phyloP scores from a whole-genome alignment of 2,797 vertebrate genomes.

The Oreochromis mossambicus region DNA sequence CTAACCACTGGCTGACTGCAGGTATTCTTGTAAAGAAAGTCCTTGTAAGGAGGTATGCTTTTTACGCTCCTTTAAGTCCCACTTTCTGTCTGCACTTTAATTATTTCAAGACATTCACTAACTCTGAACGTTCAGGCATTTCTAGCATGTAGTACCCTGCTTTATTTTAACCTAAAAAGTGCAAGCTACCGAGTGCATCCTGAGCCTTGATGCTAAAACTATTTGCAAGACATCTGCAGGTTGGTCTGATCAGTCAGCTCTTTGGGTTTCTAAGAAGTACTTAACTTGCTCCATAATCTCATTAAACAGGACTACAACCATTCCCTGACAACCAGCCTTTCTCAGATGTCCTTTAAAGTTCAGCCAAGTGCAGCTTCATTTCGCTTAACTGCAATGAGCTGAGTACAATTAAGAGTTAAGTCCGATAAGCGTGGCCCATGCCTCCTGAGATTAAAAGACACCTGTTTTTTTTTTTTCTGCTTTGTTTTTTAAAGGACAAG shows the following conservation, averaged over 20 bases:
- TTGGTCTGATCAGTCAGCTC: not conserved
- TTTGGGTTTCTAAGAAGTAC: not conserved
- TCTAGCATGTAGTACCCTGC: not conserved
- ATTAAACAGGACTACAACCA: conserved; percentile 30
- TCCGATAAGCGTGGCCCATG: not conserved
- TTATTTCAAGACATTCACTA: conserved; percentile 9
- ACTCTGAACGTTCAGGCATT: not conserved
- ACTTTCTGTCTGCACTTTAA: not conserved
- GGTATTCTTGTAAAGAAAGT: conserved; percentile 17
- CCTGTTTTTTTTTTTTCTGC: not conserved
- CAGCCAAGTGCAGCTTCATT: conserved; percentile 4
- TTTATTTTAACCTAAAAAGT: not conserved
- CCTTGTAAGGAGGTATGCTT: not conserved
- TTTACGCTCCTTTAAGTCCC: not conserved
- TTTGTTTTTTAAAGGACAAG: not conserved
- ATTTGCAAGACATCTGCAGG: not conserved
- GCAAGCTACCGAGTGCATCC: not conserved
- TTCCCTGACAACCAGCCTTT: conserved; percentile 25
- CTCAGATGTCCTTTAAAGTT: conserved; percentile 31
- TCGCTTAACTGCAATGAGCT: not conserved
- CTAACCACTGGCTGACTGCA: conserved; percentile 19
- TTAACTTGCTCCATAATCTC: conserved; percentile 15
- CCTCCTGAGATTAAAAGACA: conserved; percentile 2
- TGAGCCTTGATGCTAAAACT: not conserved
- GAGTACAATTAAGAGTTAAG: not conserved